Evolutionary conservation across 2,888 invertebrate genomes (phyloP).

Genomic region (Steinernema hermaphroditum): DNA sequence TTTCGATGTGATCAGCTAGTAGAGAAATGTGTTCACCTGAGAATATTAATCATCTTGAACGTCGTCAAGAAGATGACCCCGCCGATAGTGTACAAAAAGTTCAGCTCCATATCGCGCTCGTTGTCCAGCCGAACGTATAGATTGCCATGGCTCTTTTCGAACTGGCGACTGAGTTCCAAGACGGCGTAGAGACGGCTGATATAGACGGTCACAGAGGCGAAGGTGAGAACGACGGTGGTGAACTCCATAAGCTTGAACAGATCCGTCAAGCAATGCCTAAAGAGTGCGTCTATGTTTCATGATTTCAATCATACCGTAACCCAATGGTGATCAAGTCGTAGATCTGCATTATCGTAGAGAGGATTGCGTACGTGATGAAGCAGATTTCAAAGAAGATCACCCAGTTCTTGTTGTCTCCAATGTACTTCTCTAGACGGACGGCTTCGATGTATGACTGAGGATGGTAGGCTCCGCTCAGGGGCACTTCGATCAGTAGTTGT

Average conservation of each 20-base stretch:
- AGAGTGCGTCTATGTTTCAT: too few species aligned
- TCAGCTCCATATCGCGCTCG: slow-evolving; percentile 67
- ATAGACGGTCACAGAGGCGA: slow-evolving; percentile 45
- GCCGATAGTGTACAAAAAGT: slow-evolving; percentile 69
- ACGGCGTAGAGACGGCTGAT: slow-evolving; percentile 41
- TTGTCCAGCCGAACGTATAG: slow-evolving; percentile 65
- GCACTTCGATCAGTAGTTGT: slow-evolving; percentile 49
- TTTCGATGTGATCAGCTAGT: not conserved
- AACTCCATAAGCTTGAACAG: slow-evolving; percentile 51
- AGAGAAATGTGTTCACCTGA: too few species aligned
- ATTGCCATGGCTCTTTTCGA: slow-evolving; percentile 68
- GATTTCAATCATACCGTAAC: too few species aligned
- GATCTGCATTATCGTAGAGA: not conserved
- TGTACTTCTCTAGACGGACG: slow-evolving; percentile 49
- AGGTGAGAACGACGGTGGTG: slow-evolving; percentile 39
- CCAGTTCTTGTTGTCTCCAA: slow-evolving; percentile 35
- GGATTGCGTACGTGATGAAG: not conserved
- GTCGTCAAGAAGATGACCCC: slow-evolving; percentile 70
- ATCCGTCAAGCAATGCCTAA: slow-evolving; percentile 38
- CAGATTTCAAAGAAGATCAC: slow-evolving; percentile 47
- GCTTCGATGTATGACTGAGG: slow-evolving; percentile 51
- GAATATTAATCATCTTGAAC: slow-evolving; percentile 70
- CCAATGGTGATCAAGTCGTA: too few species aligned
- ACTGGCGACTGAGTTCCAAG: slow-evolving; percentile 49
- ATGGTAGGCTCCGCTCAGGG: slow-evolving; percentile 37